A percentile compares a stretch with the other conserved stretches of the same genome.
These are phyloP conservation scores for Mirza zaza DNA, from an alignment of 2,113 vertebrate species.

Conservation along the genomic window DNA sequence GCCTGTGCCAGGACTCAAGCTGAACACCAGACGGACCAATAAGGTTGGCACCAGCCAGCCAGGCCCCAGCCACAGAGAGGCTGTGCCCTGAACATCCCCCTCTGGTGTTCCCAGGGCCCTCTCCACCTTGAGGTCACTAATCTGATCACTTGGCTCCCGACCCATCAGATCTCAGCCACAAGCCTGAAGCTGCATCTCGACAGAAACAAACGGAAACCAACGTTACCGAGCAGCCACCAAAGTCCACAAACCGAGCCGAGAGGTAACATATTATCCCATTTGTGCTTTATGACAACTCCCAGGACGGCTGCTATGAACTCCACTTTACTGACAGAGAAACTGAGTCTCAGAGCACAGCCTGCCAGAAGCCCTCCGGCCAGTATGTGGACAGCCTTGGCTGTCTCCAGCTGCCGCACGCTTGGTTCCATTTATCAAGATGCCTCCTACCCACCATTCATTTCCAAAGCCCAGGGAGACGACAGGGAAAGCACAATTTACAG, in stretches of 20 bases:
- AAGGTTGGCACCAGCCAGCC: background rate
- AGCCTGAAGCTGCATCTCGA: background rate
- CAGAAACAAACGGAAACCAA: background rate
- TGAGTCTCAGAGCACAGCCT: background rate
- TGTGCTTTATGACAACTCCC: background rate
- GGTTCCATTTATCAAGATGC: background rate
- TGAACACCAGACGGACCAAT: background rate
- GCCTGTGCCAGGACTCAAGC: background rate
- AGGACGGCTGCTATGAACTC: background rate
- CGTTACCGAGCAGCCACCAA: background rate
- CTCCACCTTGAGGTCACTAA: background rate
- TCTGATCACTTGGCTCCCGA: background rate
- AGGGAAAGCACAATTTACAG: background rate
- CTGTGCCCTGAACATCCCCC: background rate
- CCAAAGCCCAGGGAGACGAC: background rate
- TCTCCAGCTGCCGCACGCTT: background rate
- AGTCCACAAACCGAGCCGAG: fast-evolving
- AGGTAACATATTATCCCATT: fast-evolving
- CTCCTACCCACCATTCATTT: background rate
- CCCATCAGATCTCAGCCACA: background rate
- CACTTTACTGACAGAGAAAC: background rate
- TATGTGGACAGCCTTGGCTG: background rate
- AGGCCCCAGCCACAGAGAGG: background rate
- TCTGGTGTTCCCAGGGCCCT: background rate
- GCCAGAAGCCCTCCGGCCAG: background rate